Base-by-base conservation (phyloP, 2,888 invertebrate species). In the Subacronicta megacephala region DNA sequence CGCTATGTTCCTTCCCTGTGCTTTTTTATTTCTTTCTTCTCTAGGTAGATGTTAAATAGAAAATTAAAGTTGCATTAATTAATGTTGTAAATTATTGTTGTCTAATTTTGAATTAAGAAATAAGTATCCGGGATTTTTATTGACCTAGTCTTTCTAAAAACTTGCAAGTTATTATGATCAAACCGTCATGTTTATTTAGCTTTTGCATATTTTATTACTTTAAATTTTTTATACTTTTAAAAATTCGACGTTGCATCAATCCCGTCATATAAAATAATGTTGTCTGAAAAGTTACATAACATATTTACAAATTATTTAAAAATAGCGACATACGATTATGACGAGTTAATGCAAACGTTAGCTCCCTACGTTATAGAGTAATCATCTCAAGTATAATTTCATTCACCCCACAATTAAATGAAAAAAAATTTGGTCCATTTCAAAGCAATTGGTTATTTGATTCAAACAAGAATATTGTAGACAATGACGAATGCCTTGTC, bases 371-470 rank as follows among this genome's bases (percentile, higher is more conserved):
- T 47, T 49, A 56, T 46, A 70, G 58, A 62, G 58, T 55, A 72
- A 69, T 69, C 45, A 57, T 50, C 67, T 77, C 59, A 57, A 58
- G 60, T 75, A 78, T 78, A 65, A 80, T 83, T 78, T 82, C 75
- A 77, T 63, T 62, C 57, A 42, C 45, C 38, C 37, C 13, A 13
- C 15, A 26, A 23, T 7, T 6, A 1, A 23, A 13, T n/a, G n/a
- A n/a, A n/a, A n/a, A n/a, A n/a, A n/a, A n/a, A n/a, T n/a, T n/a
- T n/a, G n/a, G n/a, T 23, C 23, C 7, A 6, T 7, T 1, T 23
- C 9, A 23, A 23, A 26, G 26, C 10, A 10, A 26, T 10, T 10
- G 9, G 9, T 10, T 26, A 26, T 26, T 10, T 26, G 26, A 10
- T 26, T 10, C 3, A 2, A 10, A 1, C 9, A 9, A 23, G 9